phyloP scores from a whole-genome alignment of 2,797 vertebrate species.

The Ceyx erithaca region DNA sequence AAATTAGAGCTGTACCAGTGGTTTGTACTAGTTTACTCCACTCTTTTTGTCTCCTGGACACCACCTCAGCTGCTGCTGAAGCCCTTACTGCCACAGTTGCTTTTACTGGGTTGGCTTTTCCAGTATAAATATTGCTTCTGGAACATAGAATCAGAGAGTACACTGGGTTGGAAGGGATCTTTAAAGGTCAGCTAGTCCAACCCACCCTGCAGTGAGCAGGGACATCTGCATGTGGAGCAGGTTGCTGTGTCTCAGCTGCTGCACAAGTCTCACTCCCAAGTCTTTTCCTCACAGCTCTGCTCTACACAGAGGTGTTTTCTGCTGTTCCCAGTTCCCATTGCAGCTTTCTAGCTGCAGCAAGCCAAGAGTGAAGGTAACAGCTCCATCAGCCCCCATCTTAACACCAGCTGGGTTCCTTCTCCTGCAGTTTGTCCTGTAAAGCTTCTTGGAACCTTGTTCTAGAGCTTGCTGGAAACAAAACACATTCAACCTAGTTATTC shows the following conservation, averaged over 20 bases:
- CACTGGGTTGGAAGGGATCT: too few species aligned
- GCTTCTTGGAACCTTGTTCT: not conserved
- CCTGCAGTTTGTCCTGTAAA: not conserved
- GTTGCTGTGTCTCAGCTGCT: not conserved
- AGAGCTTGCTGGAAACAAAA: not conserved
- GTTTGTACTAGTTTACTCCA: not conserved
- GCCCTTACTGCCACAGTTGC: not conserved
- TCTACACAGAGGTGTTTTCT: not conserved
- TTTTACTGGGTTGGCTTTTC: not conserved
- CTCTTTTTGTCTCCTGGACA: not conserved
- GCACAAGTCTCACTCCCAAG: not conserved
- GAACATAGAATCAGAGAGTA: not conserved
- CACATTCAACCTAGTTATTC: not conserved
- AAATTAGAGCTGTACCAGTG: not conserved
- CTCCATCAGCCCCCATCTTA: not conserved
- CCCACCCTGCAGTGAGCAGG: too few species aligned
- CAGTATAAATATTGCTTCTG: not conserved
- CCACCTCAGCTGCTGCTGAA: not conserved
- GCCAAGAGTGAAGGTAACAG: not conserved
- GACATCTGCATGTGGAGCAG: too few species aligned
- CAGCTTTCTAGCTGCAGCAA: not conserved
- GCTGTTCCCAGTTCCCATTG: not conserved
- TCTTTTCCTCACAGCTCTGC: not conserved
- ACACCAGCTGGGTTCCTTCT: not conserved
- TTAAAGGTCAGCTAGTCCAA: too few species aligned